These are phyloP conservation scores for Drosophila eohydei DNA, from an alignment of 2,888 invertebrate species.

Conservation along the genomic window DNA sequence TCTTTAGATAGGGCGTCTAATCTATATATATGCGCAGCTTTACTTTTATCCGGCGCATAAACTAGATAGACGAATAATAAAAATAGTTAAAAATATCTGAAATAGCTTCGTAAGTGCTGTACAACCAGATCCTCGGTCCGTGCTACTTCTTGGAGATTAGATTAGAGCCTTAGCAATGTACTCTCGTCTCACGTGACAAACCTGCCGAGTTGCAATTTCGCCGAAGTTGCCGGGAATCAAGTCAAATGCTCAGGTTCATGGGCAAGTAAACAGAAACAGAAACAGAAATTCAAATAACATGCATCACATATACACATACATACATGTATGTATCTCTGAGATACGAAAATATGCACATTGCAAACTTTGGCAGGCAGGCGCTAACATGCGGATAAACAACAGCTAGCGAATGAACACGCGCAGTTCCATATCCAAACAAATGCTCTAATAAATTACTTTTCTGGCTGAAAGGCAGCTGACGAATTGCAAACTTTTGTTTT, in stretches of 20 bases:
- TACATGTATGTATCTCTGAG: conserved; percentile 27
- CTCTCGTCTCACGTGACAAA: conserved; percentile 22
- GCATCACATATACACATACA: neutral
- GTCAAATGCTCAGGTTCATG: conserved; percentile 64
- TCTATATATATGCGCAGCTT: conserved; percentile 4
- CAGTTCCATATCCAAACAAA: conserved; percentile 29
- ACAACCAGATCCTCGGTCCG: neutral
- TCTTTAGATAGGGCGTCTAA: conserved; percentile 12
- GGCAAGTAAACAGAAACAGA: conserved; percentile 56
- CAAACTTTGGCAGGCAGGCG: conserved; percentile 33
- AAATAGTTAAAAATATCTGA: conserved; percentile 2
- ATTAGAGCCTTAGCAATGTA: neutral
- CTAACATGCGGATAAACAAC: conserved; percentile 47
- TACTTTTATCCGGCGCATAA: neutral
- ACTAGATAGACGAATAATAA: conserved; percentile 13
- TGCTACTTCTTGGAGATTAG: conserved; percentile 23
- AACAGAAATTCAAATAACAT: conserved; percentile 32
- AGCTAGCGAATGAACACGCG: conserved; percentile 11
- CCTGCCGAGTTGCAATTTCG: neutral
- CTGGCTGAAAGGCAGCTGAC: conserved; percentile 41
- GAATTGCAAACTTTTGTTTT: conserved; percentile 54
- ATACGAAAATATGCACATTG: conserved; percentile 30
- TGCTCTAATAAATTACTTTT: conserved; percentile 30
- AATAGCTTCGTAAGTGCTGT: neutral
- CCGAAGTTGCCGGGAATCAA: conserved; percentile 1